Percentiles rank a stretch among this genome's conserved stretches.
Conservation (phyloP, 2,797 vertebrate species). For the Phyllotis vaccarum region DNA sequence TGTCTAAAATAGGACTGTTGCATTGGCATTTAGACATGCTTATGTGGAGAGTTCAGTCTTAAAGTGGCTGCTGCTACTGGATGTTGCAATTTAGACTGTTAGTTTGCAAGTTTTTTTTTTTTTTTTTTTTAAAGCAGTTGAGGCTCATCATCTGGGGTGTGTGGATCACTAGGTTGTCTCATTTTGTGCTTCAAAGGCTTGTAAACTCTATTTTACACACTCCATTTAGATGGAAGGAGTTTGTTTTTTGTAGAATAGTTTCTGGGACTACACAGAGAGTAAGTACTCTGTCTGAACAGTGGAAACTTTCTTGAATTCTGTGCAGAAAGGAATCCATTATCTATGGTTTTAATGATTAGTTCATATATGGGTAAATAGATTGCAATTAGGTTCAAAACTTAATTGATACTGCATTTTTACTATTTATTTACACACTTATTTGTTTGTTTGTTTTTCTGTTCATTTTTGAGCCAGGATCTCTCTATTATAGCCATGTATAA, state of each 20-base stretch:
- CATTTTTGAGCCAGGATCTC: background rate
- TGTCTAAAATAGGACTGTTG: background rate
- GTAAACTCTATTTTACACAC: constrained; percentile 16
- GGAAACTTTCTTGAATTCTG: background rate
- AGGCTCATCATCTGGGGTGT: background rate
- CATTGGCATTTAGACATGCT: background rate
- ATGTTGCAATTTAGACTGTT: background rate
- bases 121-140: too few species aligned
- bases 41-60: background rate
- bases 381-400: background rate
- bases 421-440: background rate
- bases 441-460: background rate
- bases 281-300: background rate
- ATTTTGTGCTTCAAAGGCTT: constrained; percentile 22
- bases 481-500: background rate
- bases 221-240: background rate
- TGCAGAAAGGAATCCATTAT: background rate
- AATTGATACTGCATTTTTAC: background rate
- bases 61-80: background rate
- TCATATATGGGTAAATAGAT: background rate
- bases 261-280: constrained; percentile 7
- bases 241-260: constrained; percentile 6
- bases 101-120: background rate
- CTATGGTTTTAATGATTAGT: background rate
- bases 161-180: background rate